Evolutionary conservation across 2,797 vertebrate genomes (phyloP).

Genomic region (Argyrosomus regius): DNA sequence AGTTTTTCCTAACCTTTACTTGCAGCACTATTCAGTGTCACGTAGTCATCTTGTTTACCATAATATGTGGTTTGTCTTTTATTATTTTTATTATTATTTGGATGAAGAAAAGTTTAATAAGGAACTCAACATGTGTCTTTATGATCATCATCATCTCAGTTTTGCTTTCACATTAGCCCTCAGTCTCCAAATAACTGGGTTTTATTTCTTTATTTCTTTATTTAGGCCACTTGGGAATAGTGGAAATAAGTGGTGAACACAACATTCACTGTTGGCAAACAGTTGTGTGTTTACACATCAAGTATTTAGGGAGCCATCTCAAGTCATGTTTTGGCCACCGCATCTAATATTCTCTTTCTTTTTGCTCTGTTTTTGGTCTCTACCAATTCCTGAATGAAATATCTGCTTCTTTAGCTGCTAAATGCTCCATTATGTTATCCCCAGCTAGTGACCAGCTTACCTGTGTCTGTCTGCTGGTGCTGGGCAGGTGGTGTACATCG

Average conservation of each 20-base stretch:
- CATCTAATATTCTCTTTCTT: not conserved
- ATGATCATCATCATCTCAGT: slow-evolving; percentile 34
- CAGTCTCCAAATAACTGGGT: slow-evolving; percentile 6
- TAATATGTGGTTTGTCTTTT: slow-evolving; percentile 7
- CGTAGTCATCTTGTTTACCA: not conserved
- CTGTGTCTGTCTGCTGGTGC: too few relatives aligned
- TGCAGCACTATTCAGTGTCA: not conserved
- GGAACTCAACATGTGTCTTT: slow-evolving; percentile 15
- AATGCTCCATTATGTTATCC: not conserved
- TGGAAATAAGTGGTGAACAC: not conserved
- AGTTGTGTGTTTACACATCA: not conserved
- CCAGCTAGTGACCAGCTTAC: not conserved
- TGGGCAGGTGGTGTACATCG: not conserved
- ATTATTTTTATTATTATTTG: not conserved
- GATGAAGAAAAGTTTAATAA: slow-evolving; percentile 9
- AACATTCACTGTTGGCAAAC: not conserved
- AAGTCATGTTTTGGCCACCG: not conserved
- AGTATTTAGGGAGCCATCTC: not conserved
- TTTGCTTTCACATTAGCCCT: slow-evolving; percentile 36
- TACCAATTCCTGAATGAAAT: not conserved
- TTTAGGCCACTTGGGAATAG: not conserved
- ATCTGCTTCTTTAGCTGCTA: not conserved
- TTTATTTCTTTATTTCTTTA: not conserved
- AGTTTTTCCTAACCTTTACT: not conserved
- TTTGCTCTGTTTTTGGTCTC: not conserved